Base-by-base conservation (phyloP, 2,113 vertebrate species). In the Trogon surrucura region DNA sequence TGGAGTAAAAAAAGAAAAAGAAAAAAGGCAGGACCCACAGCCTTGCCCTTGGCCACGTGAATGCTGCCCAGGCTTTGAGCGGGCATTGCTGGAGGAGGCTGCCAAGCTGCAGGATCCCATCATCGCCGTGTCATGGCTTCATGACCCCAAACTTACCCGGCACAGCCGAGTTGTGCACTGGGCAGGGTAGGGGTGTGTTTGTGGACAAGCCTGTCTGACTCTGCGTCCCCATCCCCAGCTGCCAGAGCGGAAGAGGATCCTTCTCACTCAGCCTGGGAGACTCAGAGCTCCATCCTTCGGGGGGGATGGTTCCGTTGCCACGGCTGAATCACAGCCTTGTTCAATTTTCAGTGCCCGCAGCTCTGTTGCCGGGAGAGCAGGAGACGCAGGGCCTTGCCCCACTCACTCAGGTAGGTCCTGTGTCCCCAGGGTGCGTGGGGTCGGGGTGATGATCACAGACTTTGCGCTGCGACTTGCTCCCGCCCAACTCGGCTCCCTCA, bases 361-460 rank as follows among this genome's bases (percentile, higher is more conserved):
- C 21, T 25, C 26, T 15, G 13, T 53, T 53, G 11, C 51, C 25
- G 26, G 51, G 51, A 53, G 25, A 26, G 51, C 51, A 53, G 51
- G 51, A 27, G 51, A 27, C 7, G 25, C 51, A 53, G 51, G 51
- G 51, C 23, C 51, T 25, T 53, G 51, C 25, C 51, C 25, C 23
- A 13, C 51, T 53, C 25, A 25, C 25, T 80, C 98, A 98, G 98
- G 98, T 99, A 97, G n/a, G 96, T 85, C 13, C 72, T 23, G 0
- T 8, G 8, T 6, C 62, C 23, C 41, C 10, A 6, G 2, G 44
- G 60, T 38, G 9, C 60, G 62, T 2, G 2, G 56, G 18, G 25
- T 44, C 5, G 1, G 20, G 51, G 30, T 4, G 18, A 32, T 34
- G 48, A 62, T 57, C 0, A 0, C 10, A 10, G 54, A 18, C 13